Evolutionary conservation across 2,113 vertebrate genomes (phyloP).

Genomic region (Mesocricetus auratus): DNA sequence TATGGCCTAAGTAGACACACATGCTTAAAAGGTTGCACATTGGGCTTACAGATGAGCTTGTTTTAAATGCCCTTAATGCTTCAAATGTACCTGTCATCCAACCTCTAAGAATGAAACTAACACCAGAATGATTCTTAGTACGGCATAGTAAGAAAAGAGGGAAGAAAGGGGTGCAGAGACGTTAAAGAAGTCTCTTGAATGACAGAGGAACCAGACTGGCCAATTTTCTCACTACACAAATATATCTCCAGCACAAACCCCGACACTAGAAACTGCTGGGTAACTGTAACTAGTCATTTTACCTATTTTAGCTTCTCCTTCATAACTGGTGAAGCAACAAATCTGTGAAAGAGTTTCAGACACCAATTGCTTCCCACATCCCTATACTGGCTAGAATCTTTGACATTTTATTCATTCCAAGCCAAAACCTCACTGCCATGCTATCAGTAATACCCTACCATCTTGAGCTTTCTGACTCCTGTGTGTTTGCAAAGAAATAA

Average conservation of each 20-base stretch:
- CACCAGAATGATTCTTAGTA: slow-evolving; percentile 17
- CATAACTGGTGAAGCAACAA: slow-evolving; percentile 35
- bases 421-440: slow-evolving; percentile 68
- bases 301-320: slow-evolving; percentile 42
- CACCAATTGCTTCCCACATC: slow-evolving; percentile 54
- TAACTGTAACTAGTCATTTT: slow-evolving; percentile 51
- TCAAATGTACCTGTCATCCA: slow-evolving; percentile 17
- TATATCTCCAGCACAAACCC: neutral
- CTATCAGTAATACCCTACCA: slow-evolving; percentile 65
- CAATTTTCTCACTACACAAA: neutral
- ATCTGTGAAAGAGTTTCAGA: slow-evolving; percentile 28
- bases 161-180: neutral
- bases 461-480: slow-evolving; percentile 67
- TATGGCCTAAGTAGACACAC: neutral
- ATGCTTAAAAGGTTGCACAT: neutral
- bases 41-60: slow-evolving; percentile 13
- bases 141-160: neutral
- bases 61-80: slow-evolving; percentile 26
- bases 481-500: slow-evolving; percentile 74
- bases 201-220: neutral
- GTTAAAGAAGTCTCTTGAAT: slow-evolving; percentile 1
- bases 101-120: slow-evolving; percentile 14
- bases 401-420: slow-evolving; percentile 54
- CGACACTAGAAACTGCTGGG: neutral
- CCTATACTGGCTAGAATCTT: slow-evolving; percentile 38